A percentile compares a stretch with the other conserved stretches of the same genome.
Evolutionary conservation across 2,113 vertebrate genomes (phyloP).

Genomic region (Tyto alba): DNA sequence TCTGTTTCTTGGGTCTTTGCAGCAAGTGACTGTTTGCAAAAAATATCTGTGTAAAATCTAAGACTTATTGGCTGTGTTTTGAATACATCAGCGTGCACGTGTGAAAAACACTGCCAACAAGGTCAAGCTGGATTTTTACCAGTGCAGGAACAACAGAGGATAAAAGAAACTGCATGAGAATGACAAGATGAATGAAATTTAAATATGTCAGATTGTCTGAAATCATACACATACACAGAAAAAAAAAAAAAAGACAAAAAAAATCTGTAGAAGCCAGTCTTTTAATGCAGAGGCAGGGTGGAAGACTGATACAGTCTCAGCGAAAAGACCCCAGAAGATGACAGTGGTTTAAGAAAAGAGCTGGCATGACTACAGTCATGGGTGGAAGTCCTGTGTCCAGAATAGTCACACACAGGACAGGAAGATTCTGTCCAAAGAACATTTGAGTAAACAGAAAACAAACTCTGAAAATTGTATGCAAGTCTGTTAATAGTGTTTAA

Average conservation of each 20-base stretch:
- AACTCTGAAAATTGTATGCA: neutral
- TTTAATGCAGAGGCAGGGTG: neutral
- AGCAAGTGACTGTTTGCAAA: neutral
- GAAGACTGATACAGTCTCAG: neutral
- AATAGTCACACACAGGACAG: neutral
- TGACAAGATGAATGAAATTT: neutral
- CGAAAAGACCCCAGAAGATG: neutral
- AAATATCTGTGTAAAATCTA: neutral
- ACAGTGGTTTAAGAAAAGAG: neutral
- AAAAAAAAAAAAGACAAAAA: neutral
- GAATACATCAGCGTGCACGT: neutral
- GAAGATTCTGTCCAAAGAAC: neutral
- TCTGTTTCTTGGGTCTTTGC: neutral
- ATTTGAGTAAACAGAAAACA: neutral
- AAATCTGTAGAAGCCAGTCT: neutral
- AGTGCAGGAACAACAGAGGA: neutral
- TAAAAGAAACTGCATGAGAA: neutral
- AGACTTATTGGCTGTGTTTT: neutral
- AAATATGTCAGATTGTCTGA: neutral
- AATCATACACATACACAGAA: neutral
- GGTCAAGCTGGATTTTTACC: neutral
- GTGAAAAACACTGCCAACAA: neutral
- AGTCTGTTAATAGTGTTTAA: neutral
- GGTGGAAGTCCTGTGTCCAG: neutral
- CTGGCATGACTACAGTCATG: accelerated